A percentile compares a stretch with the other conserved stretches of the same genome.
These are phyloP conservation scores for Poecilia latipinna DNA, from an alignment of 2,113 vertebrate species.

Conservation along the genomic window DNA sequence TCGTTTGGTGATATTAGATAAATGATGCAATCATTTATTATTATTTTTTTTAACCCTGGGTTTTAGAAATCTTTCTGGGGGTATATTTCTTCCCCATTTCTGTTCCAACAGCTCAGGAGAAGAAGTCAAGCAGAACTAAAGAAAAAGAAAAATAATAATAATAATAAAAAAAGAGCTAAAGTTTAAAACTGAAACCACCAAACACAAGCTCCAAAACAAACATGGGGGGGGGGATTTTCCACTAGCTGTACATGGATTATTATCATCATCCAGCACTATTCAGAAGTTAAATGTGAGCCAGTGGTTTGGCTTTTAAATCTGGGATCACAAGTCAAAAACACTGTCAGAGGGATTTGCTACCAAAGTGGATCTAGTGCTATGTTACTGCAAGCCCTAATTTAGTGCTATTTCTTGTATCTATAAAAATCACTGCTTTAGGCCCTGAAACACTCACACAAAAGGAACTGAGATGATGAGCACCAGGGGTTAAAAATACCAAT, in stretches of 20 bases:
- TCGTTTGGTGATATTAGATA: conserved; percentile 36
- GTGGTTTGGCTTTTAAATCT: conserved; percentile 18
- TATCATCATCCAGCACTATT: conserved; percentile 9
- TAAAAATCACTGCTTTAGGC: too few species aligned
- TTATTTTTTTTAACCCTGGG: conserved; percentile 22
- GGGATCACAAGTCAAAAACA: neutral
- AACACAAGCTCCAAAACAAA: conserved; percentile 17
- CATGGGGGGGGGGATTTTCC: conserved; percentile 32
- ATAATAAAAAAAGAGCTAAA: conserved; percentile 9
- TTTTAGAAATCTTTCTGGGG: neutral
- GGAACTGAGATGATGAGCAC: too few species aligned
- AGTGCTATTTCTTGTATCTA: too few species aligned
- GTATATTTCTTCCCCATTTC: conserved; percentile 25
- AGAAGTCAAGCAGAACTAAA: conserved; percentile 2
- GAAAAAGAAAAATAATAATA: conserved; percentile 2
- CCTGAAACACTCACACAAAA: too few species aligned
- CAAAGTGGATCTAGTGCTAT: too few species aligned
- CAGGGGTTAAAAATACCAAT: too few species aligned
- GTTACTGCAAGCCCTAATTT: too few species aligned
- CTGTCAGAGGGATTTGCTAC: too few species aligned
- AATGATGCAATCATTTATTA: conserved; percentile 41
- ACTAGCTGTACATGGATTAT: conserved; percentile 19
- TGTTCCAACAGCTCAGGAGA: conserved; percentile 45
- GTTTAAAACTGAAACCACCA: conserved; percentile 15
- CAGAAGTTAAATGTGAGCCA: conserved; percentile 28